Base-by-base conservation (phyloP, 1,140 invertebrate species). In the Drosophila pallidifrons region DNA sequence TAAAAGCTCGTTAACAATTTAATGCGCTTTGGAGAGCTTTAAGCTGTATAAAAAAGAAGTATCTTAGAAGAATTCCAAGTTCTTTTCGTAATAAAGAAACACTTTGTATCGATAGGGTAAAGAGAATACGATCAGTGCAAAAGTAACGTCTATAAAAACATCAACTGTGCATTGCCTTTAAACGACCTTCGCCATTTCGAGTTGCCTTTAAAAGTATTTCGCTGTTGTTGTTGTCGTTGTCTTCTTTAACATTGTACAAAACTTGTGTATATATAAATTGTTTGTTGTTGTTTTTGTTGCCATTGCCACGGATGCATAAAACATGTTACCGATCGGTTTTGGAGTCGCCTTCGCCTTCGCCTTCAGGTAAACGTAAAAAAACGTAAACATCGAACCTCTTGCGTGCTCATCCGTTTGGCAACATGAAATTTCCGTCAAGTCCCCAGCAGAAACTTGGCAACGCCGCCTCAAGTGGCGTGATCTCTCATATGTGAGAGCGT, bases 151-250 rank as follows among this genome's bases (percentile, higher is more conserved):
- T 32, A 35, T 3, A 45, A 78, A 65, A 75, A 81, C 75, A 83
- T 67, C 75, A 70, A 58, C 65, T 85, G 75, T 77, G 75, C 65
- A 77, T 75, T 86, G 75, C 82, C 71, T 86, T 86, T 79, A 60
- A 86, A 86, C 82, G 82, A 86, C 82, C 82, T 86, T 86, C 82
- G 82, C 78, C 82, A 81, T 86, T 86, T 75, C 70, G 59, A 47
- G 57, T 78, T 85, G 66, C 75, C 82, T 81, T 86, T 86, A 86
- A 86, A 87, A 86, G 82, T 87, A 83, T 88, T 88, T 88, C 66
- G 59, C 51, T 87, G 79, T 88, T 82, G 71, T 80, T 81, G 71
- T 47, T 54, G 43, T 66, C 65, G 59, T 49, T 72, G 51, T 52
- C 69, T 57, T 79, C 75, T 69, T 72, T 61, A 59, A 65, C 60